Base-by-base conservation (phyloP, 2,888 invertebrate species). In the Clitarchus hookeri region DNA sequence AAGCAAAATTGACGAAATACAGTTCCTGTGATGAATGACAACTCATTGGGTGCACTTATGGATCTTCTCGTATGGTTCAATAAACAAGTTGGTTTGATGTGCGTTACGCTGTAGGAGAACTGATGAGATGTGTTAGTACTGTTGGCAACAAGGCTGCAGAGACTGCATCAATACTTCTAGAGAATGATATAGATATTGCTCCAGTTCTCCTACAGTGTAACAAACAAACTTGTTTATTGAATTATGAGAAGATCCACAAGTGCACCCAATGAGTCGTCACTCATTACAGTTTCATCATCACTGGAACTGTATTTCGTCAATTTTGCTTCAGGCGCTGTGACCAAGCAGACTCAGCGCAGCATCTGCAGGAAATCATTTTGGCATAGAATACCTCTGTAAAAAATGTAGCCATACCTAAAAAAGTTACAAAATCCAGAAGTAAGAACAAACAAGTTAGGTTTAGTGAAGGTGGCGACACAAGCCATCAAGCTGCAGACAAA, bases 71-170 rank as follows among this genome's bases (percentile, higher is more conserved):
- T 19, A n/a, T n/a, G 65, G 65, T 65, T 65, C 65, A 65, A 65
- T 8, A 65, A 19, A 1, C 92, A n/a, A 93, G 94, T 8, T 97
- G 97, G 97, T 91, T 91, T 83, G 94, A 94, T 88, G 94, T 94
- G 0, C 92, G 93, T 87, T 94, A 93, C 92, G 95, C 95, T 78
- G 83, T 93, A 80, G 97, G 96, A 0, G 92, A 93, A 87, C 92
- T 98, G 87, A 89, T 94, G 25, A 93, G 94, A 89, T 93, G 94
- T 85, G 92, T 98, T 80, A 98, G 99, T 0, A 92, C 94, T 87
- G 93, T 94, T 65, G 97, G 96, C 2, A 94, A 97, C 89, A 93
- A 98, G 89, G 94, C 94, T 87, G 93, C 95, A 0, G 98, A 98
- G 92, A 95, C 96, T 0, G 93, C 93, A 89, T 97, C 96, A 12